Percentiles rank a stretch among this genome's conserved stretches.
Evolutionary conservation across 2,888 invertebrate species (phyloP).

Genomic region (Epirrhoe tristata): DNA sequence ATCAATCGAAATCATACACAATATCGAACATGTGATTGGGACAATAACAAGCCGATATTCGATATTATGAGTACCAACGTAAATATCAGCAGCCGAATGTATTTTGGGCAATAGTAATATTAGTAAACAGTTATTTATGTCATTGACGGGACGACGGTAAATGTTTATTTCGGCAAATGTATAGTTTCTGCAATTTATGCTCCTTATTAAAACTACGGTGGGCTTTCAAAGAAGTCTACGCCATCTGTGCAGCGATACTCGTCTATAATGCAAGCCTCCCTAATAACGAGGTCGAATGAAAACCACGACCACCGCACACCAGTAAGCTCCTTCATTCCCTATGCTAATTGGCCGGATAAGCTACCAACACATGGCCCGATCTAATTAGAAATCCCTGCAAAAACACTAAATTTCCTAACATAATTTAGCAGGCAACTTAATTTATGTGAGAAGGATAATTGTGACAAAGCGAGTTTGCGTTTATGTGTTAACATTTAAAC

Average conservation of each 20-base stretch:
- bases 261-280: constrained; percentile 59
- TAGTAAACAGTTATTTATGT: constrained; percentile 25
- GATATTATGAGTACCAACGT: constrained; percentile 22
- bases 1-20: not conserved
- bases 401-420: constrained; percentile 48
- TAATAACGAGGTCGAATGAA: constrained; percentile 60
- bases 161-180: constrained; percentile 14
- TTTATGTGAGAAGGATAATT: constrained; percentile 12
- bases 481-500: no score
- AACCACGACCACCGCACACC: constrained; percentile 56
- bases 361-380: constrained; percentile 59
- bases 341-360: constrained; percentile 72
- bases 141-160: constrained; percentile 11
- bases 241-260: constrained; percentile 50
- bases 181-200: constrained; percentile 26
- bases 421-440: constrained; percentile 36
- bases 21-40: constrained; percentile 10
- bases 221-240: constrained; percentile 44
- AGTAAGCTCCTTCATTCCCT: constrained; percentile 66
- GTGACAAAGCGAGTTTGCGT: not conserved
- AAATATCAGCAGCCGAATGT: constrained; percentile 28
- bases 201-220: constrained; percentile 25
- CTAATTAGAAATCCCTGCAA: constrained; percentile 60
- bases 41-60: constrained; percentile 15
- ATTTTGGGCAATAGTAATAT: constrained; percentile 28